phyloP scores from a whole-genome alignment of 2,113 vertebrate species.

The Abramis brama region DNA sequence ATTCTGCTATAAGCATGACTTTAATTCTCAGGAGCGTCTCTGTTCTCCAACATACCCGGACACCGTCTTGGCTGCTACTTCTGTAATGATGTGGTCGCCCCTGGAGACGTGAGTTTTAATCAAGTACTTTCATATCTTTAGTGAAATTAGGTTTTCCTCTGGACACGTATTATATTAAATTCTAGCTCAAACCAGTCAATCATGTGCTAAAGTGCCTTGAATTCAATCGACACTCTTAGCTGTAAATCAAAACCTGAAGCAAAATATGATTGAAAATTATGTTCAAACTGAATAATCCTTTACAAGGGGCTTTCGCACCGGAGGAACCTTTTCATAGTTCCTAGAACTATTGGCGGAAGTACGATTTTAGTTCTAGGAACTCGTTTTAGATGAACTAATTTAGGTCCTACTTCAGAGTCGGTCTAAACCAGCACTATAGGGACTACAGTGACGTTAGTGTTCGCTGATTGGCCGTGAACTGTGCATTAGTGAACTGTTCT shows the following conservation, averaged over 20 bases:
- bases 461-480: too few relatives aligned
- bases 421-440: too few relatives aligned
- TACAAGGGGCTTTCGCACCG: too few relatives aligned
- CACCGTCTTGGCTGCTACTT: conserved; percentile 98
- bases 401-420: too few relatives aligned
- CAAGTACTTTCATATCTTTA: not conserved
- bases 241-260: not conserved
- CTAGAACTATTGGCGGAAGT: too few relatives aligned
- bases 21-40: conserved; percentile 79
- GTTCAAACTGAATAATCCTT: too few relatives aligned
- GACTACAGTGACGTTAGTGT: too few relatives aligned
- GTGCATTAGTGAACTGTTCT: too few relatives aligned
- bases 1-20: not conserved
- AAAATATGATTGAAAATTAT: too few relatives aligned
- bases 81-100: conserved; percentile 98
- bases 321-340: too few relatives aligned
- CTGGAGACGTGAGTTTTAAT: conserved; percentile 89
- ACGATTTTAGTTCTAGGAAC: too few relatives aligned
- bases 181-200: not conserved
- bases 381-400: too few relatives aligned
- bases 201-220: not conserved
- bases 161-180: not conserved
- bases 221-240: not conserved
- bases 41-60: conserved; percentile 97
- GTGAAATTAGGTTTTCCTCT: not conserved